Evolutionary conservation across 1,140 invertebrate species (phyloP), one percentile per base, ranked within the genome.

Genomic region (Lanistes nyassanus): DNA sequence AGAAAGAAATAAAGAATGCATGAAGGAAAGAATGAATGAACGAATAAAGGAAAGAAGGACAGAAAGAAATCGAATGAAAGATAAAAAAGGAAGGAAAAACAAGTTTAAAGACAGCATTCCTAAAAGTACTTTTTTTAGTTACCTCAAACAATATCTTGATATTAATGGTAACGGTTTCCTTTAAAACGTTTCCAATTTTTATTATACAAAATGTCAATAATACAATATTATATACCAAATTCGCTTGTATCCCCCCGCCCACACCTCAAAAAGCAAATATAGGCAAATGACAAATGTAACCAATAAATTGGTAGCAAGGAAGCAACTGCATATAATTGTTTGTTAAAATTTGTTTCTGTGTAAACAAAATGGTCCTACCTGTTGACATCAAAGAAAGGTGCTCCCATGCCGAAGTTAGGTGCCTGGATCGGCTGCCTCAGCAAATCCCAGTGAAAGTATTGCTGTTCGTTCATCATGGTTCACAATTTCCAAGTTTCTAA

Each of bases 401-500:
- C 72, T 47, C 80, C 81, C 84, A 85, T 85, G 23, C 82, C 81
- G 60, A 85, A 84, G 23, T 77, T 78, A 34, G 81, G 80, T 34
- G 80, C 77, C 65, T 85, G 84, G 19, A 85, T 77, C 3, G 82
- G 82, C 74, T 82, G 83, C 31, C 84, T 64, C 23, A 85, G 76
- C 53, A 85, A 74, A 74, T 85, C 84, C 84, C 84, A 85, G 60
- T 84, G 84, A 76, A 85, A 85, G 71, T 82, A 85, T 0, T 82
- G 75, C 74, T 83, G 84, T 74, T 85, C 84, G 72, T 85, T 85
- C 84, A 85, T 85, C 58, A 42, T 80, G 62, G 36, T 29, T 29
- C 23, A 53, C 26, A 11, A 23, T n/a, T 4, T 26, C 4, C 65
- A 36, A 5, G 37, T 42, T 39, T 36, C 65, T 39, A n/a, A 23